Percentiles rank a stretch among this genome's conserved stretches.
phyloP scores from a whole-genome alignment of 2,113 vertebrate genomes.

The Haemorhous mexicanus region DNA sequence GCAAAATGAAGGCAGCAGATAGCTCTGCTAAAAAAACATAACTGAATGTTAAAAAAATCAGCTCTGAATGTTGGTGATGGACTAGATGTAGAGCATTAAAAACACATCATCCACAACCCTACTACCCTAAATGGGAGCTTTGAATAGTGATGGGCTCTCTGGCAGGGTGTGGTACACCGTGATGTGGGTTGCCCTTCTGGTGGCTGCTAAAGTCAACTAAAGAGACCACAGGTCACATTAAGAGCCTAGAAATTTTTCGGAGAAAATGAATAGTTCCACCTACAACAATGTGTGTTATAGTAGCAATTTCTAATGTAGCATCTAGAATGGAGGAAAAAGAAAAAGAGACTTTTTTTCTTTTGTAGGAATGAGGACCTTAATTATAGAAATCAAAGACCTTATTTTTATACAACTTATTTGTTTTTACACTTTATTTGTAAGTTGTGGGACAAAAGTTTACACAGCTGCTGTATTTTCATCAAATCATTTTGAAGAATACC shows the following conservation, averaged over 20 bases:
- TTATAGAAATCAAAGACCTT: background rate
- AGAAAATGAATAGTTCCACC: background rate
- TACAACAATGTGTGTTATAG: rapidly evolving
- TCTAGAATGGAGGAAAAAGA: rapidly evolving
- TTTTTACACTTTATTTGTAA: background rate
- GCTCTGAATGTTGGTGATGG: background rate
- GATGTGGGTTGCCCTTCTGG: background rate
- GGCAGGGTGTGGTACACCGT: background rate
- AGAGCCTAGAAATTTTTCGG: background rate
- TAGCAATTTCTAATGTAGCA: background rate
- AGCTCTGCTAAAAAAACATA: background rate
- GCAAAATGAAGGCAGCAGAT: background rate
- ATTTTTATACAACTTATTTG: background rate
- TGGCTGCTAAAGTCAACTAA: background rate
- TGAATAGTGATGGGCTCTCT: background rate
- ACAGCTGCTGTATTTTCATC: background rate
- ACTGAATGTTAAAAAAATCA: background rate
- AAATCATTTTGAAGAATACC: background rate
- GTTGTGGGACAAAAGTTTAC: background rate
- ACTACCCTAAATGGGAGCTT: background rate
- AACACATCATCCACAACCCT: background rate
- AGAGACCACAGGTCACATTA: background rate
- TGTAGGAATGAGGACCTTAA: background rate
- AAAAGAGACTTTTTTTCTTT: background rate
- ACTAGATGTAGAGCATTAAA: background rate